Percentiles rank a stretch among this genome's conserved stretches.
These are phyloP conservation scores for Apodemus speciosus DNA, from an alignment of 2,113 vertebrate genomes.

Conservation along the genomic window DNA sequence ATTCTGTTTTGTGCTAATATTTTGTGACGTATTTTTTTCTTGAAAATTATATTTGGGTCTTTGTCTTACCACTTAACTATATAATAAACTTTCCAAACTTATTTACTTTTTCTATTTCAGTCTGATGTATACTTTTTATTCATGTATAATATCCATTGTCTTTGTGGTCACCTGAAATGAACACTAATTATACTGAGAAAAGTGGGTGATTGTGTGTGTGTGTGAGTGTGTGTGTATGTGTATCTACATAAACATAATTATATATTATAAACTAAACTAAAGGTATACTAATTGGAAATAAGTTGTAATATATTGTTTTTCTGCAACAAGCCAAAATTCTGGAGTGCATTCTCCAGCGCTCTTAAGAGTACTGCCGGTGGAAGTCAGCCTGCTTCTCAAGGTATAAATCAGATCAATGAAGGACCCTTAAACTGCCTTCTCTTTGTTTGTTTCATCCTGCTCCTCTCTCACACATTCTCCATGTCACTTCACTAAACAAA, in stretches of 20 bases:
- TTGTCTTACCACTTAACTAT: background rate
- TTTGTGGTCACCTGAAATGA: slow-evolving; percentile 32
- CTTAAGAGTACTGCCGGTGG: background rate
- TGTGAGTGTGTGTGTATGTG: background rate
- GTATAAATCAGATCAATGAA: background rate
- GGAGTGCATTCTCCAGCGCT: background rate
- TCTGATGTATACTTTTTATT: background rate
- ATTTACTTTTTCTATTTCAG: background rate
- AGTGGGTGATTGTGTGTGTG: background rate
- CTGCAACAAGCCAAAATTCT: background rate
- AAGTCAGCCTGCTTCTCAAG: background rate
- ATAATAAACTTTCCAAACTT: background rate
- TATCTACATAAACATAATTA: background rate
- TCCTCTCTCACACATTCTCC: background rate
- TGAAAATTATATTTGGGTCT: background rate
- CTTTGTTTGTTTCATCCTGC: background rate
- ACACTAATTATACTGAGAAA: background rate
- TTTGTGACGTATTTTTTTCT: background rate
- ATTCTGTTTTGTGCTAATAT: background rate
- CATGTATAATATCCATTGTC: background rate
- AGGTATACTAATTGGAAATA: background rate
- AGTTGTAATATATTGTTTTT: background rate
- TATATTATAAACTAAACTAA: background rate
- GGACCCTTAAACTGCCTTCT: background rate
- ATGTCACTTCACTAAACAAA: background rate